Conservation (phyloP, 2,888 invertebrate species). For the Falcaria lacertinaria region DNA sequence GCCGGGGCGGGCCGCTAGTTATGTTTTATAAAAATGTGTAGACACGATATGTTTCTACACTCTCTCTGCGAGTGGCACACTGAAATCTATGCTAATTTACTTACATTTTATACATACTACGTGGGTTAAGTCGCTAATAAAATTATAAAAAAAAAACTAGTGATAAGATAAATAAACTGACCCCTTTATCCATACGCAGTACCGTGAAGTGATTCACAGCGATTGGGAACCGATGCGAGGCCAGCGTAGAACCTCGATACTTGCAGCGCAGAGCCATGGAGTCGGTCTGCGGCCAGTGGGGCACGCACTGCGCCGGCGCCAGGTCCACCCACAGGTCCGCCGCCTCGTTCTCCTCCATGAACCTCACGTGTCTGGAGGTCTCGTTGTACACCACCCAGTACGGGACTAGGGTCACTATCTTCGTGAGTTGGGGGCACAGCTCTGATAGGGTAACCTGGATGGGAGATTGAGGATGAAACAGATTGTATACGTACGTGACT, state of each 20-base stretch:
- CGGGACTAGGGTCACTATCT: slow-evolving; percentile 88
- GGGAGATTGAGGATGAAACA: not conserved
- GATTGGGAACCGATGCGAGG: slow-evolving; percentile 88
- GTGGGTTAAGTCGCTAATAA: too few species aligned
- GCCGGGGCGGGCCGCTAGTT: too few species aligned
- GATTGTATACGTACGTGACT: not conserved
- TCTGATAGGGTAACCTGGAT: slow-evolving; percentile 82
- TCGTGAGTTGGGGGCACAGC: slow-evolving; percentile 86
- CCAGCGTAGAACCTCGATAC: slow-evolving; percentile 85
- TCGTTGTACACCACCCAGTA: slow-evolving; percentile 89
- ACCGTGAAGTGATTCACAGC: slow-evolving; percentile 85
- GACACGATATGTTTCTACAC: too few species aligned
- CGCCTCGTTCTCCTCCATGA: slow-evolving; percentile 92
- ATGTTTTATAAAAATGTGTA: too few species aligned
- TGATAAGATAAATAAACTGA: slow-evolving; percentile 78
- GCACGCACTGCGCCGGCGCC: slow-evolving; percentile 82
- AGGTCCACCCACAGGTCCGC: slow-evolving; percentile 92
- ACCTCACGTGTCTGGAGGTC: slow-evolving; percentile 81
- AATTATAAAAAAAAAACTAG: too few species aligned
- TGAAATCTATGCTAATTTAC: too few species aligned
- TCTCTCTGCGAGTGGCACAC: too few species aligned
- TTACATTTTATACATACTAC: too few species aligned
- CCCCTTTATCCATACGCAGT: slow-evolving; percentile 90
- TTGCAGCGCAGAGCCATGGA: slow-evolving; percentile 90
- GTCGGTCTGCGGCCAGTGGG: slow-evolving; percentile 91